Evolutionary conservation across 1,140 invertebrate genomes (phyloP).

Genomic region (Neotoxoptera formosana): DNA sequence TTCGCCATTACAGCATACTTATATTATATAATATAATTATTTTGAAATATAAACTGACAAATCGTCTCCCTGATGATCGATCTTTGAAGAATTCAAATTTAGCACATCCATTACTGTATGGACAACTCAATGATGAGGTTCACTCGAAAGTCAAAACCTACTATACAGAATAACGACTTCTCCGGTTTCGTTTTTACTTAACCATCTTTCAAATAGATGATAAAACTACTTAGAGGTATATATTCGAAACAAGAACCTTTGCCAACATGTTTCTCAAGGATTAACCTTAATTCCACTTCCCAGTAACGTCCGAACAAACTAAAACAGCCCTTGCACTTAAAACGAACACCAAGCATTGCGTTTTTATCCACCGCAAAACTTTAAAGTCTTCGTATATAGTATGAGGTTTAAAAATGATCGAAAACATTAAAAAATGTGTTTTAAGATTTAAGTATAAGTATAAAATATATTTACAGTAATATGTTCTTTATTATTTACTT

Average conservation of each 20-base stretch:
- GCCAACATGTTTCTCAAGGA: constrained; percentile 53
- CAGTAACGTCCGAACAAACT: constrained; percentile 52
- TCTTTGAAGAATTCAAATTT: neutral
- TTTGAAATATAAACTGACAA: neutral
- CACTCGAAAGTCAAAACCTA: neutral
- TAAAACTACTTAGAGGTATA: constrained; percentile 28
- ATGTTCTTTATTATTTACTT: neutral
- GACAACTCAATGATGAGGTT: neutral
- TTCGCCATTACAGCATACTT: neutral
- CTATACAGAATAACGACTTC: neutral
- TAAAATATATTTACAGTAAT: neutral
- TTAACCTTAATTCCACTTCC: constrained; percentile 51
- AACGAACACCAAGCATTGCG: constrained; percentile 16
- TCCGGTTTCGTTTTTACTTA: neutral
- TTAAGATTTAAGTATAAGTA: neutral
- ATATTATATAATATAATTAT: neutral
- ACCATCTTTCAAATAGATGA: constrained; percentile 8
- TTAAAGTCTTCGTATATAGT: constrained; percentile 27
- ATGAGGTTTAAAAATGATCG: neutral
- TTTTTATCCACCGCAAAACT: constrained; percentile 44
- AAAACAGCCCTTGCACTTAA: constrained; percentile 33
- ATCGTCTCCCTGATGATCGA: neutral
- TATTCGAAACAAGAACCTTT: constrained; percentile 34
- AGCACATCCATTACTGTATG: neutral
- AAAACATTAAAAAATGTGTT: constrained; percentile 17